Base-by-base conservation (phyloP, 1,140 invertebrate species). In the Lordiphosa mommai region DNA sequence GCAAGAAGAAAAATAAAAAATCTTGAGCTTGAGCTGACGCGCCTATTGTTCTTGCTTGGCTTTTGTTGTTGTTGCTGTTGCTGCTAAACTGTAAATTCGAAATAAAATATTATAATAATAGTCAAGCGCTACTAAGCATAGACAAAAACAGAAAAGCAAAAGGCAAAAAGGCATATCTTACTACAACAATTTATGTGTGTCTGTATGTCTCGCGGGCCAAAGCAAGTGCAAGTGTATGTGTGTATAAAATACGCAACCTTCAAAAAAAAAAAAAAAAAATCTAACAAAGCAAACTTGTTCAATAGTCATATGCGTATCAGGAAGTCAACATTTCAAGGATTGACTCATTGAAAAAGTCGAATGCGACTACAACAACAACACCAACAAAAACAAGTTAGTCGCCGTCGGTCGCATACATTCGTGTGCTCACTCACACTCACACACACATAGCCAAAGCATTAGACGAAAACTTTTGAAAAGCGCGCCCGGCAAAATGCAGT, bases 261-360 rank as follows among this genome's bases (percentile, higher is more conserved):
- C 84, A 86, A 86, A 86, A 66, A 43, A 82, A 86, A 77, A 86
- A 82, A 86, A 86, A 86, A 66, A 43, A 82, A 86, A 77, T 86
- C 84, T 86, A 86, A 86, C 77, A 86, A 86, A 87, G 84, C 84
- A 86, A 73, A 86, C 82, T 86, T 86, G 84, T 86, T 86, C 84
- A 86, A 84, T 86, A 86, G 76, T 86, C 76, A 86, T 87, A 87
- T 87, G 86, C 86, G 86, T 87, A 87, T 87, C 86, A 87, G 86
- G 85, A 87, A 87, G 85, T 87, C 72, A 87, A 86, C 79, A 73
- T 87, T 87, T 87, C 85, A 87, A 87, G 85, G 85, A 87, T 87
- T 87, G 85, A 87, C 74, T 87, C 85, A 87, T 87, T 87, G 85
- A 87, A 86, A 69, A 87, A 87, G 85, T 80, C 85, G 85, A 82